Percentiles rank a stretch among this genome's conserved stretches.
Evolutionary conservation across 2,888 invertebrate genomes (phyloP).

Genomic region (Helleia helle): DNA sequence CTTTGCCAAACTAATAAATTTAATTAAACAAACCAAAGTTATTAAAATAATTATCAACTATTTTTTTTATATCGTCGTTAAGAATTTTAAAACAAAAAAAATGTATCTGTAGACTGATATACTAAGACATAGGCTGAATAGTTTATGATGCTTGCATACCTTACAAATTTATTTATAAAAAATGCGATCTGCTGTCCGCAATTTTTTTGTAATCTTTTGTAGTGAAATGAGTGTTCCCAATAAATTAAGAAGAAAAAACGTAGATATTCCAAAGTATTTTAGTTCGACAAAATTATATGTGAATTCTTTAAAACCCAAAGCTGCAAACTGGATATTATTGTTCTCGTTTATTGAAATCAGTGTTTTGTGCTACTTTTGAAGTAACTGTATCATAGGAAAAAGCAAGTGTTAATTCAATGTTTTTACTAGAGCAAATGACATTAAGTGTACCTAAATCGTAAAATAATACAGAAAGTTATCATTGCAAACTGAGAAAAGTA

Average conservation of each 20-base stretch:
- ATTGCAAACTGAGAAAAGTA: background rate
- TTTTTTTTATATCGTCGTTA: no score
- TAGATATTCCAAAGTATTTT: background rate
- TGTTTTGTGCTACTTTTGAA: slow-evolving; percentile 23
- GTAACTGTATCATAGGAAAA: slow-evolving; percentile 25
- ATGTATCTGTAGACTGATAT: no score
- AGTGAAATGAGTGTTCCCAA: background rate
- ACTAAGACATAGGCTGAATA: no score
- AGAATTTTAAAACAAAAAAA: no score
- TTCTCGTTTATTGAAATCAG: slow-evolving; percentile 7
- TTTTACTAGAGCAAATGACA: background rate
- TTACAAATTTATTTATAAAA: background rate
- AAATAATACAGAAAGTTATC: background rate
- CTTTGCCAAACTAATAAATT: no score
- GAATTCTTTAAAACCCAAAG: background rate
- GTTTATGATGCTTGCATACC: no score
- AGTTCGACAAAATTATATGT: background rate
- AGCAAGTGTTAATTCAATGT: slow-evolving; percentile 16
- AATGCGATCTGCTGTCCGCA: background rate
- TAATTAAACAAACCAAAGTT: no score
- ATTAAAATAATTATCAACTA: no score
- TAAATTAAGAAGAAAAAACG: slow-evolving; percentile 2
- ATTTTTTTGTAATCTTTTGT: slow-evolving; percentile 8
- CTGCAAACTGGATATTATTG: background rate
- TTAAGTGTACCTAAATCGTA: background rate